Percentiles rank a stretch among this genome's conserved stretches.
Evolutionary conservation across 2,113 vertebrate species (phyloP).

Genomic region (Condylura cristata): DNA sequence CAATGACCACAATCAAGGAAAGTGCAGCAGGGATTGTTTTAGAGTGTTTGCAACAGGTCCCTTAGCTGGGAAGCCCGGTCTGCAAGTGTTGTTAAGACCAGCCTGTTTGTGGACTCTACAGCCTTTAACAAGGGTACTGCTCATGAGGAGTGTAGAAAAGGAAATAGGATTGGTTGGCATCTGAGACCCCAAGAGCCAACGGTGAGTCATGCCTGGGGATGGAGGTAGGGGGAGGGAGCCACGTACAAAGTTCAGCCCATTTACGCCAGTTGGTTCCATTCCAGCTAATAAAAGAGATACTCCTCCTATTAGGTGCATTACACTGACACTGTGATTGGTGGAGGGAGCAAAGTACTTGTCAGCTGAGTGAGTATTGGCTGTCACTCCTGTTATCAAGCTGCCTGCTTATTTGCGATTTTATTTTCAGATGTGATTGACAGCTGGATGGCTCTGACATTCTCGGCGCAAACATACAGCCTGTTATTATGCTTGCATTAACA

Average conservation of each 20-base stretch:
- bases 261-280: slow-evolving; percentile 63
- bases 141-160: neutral
- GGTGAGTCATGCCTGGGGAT: neutral
- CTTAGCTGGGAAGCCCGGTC: neutral
- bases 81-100: neutral
- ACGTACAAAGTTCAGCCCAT: slow-evolving; percentile 14
- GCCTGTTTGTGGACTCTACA: neutral
- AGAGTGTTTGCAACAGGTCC: neutral
- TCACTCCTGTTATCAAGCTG: slow-evolving; percentile 89
- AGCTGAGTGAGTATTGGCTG: slow-evolving; percentile 88
- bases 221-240: neutral
- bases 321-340: slow-evolving; percentile 68
- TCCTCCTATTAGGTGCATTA: slow-evolving; percentile 82
- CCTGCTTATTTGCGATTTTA: slow-evolving; percentile 94
- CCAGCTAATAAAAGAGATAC: slow-evolving; percentile 74
- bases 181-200: neutral
- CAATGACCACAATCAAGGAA: neutral
- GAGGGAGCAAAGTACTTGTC: slow-evolving; percentile 86
- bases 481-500: slow-evolving; percentile 99
- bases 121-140: neutral
- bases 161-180: neutral
- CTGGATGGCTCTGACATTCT: slow-evolving; percentile 94
- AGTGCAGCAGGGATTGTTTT: neutral
- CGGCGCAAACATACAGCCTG: slow-evolving; percentile 92
- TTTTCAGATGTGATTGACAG: slow-evolving; percentile 95